These are phyloP conservation scores for Knipowitschia caucasica DNA, from an alignment of 2,797 vertebrate species.

Conservation along the genomic window DNA sequence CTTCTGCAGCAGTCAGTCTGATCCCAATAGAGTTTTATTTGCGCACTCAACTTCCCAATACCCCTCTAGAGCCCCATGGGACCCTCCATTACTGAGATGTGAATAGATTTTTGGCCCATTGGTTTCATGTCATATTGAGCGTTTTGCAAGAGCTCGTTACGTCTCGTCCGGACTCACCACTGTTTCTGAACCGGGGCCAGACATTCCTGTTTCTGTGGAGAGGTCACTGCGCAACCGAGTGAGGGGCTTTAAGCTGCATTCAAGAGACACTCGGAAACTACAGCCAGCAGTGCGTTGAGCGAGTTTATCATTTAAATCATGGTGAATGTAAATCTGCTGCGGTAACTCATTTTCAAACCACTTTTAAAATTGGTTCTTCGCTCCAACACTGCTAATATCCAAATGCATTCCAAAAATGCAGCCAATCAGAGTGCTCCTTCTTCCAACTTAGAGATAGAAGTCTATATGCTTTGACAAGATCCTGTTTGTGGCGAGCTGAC, in stretches of 20 bases:
- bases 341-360: too few species aligned
- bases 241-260: slow-evolving; percentile 11
- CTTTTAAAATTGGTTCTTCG: too few species aligned
- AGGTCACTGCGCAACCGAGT: slow-evolving; percentile 49
- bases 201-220: slow-evolving; percentile 55
- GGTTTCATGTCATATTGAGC: slow-evolving; percentile 21
- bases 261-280: background rate
- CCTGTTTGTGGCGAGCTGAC: too few species aligned
- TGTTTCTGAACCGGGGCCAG: slow-evolving; percentile 56
- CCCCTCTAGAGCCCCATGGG: slow-evolving; percentile 16
- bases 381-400: too few species aligned
- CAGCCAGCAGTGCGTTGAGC: background rate
- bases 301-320: too few species aligned
- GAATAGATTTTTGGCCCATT: slow-evolving; percentile 15
- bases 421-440: too few species aligned
- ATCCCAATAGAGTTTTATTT: slow-evolving; percentile 15
- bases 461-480: too few species aligned
- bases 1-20: slow-evolving; percentile 15
- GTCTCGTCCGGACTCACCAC: slow-evolving; percentile 34
- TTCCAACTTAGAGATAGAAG: too few species aligned
- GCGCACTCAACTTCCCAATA: slow-evolving; percentile 19
- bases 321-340: too few species aligned
- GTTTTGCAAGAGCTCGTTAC: slow-evolving; percentile 46
- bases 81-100: slow-evolving; percentile 27
- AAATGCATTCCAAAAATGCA: too few species aligned